These are phyloP conservation scores for Bujurquina vittata DNA, from an alignment of 2,113 vertebrate genomes.

Conservation along the genomic window DNA sequence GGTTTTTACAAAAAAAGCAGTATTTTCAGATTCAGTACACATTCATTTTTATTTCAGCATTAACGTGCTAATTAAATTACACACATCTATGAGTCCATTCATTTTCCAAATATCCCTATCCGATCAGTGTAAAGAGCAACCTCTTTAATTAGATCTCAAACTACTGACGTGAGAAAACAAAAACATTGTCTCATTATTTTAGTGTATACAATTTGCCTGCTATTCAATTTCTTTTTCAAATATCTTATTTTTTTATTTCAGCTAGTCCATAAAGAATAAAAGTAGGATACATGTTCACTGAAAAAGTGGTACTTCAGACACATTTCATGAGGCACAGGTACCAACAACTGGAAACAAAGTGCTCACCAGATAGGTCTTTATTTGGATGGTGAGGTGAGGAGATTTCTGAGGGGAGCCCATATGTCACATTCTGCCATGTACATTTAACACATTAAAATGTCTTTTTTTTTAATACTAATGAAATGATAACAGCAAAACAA, in stretches of 20 bases:
- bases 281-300: not conserved
- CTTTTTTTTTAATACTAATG: constrained; percentile 64
- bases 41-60: not conserved
- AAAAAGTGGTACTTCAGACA: not conserved
- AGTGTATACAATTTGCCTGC: not conserved
- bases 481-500: constrained; percentile 53
- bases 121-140: not conserved
- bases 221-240: not conserved
- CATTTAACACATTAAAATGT: constrained; percentile 69
- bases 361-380: constrained; percentile 71
- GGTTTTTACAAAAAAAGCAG: not conserved
- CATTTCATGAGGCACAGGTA: constrained; percentile 1
- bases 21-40: not conserved
- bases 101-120: not conserved
- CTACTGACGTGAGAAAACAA: not conserved
- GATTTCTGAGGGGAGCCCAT: constrained; percentile 8
- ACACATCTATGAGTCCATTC: not conserved
- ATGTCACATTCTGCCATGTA: constrained; percentile 60
- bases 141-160: not conserved
- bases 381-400: constrained; percentile 54
- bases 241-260: not conserved
- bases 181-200: not conserved
- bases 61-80: not conserved
- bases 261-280: not conserved
- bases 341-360: constrained; percentile 20